Base-by-base conservation (phyloP, 1,140 invertebrate genomes). In the Rhysida immarginata region DNA sequence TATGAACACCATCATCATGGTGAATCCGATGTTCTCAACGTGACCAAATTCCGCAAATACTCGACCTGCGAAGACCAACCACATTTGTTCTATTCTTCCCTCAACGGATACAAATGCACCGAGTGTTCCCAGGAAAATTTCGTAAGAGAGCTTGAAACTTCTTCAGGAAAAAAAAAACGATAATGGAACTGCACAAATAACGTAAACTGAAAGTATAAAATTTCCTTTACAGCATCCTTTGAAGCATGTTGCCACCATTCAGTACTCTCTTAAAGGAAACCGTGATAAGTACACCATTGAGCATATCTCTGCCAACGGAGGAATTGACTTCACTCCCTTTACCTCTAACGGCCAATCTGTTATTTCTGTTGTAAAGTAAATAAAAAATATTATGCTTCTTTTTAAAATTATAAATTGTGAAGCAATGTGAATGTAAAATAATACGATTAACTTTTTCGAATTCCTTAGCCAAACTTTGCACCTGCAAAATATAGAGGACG, bases 11-110 rank as follows among this genome's bases (percentile, higher is more conserved):
- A 49, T 41, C 25, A 51, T 20, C 43, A 45, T 29, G 53, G 51
- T 0, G 23, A 58, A 24, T 53, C 60, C 45, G 52, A 58, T 18
- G 63, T 64, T 1, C 51, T 65, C n/a, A 65, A 65, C 35, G 59
- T 65, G 0, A 65, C 64, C 43, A 65, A 65, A 46, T 51, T 51
- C 20, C 41, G 56, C 18, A 58, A 58, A 26, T 65, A 62, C 48
- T 58, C 64, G 48, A 62, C 62, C 29, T 65, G 64, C 58, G 48
- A 26, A 13, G 3, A 42, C 16, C n/a, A 26, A 2, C 61, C 61
- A 0, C 27, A 54, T 23, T 35, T 46, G 1, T 44, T 55, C 1
- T 57, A 57, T 51, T 51, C 54, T 1, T 29, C 44, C 2, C 49
- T 59, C 27, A 20, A 57, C 2, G 60, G 60, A 26, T 50, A 61